Base-by-base conservation (phyloP, 2,888 invertebrate genomes). In the Poecilus cupreus region DNA sequence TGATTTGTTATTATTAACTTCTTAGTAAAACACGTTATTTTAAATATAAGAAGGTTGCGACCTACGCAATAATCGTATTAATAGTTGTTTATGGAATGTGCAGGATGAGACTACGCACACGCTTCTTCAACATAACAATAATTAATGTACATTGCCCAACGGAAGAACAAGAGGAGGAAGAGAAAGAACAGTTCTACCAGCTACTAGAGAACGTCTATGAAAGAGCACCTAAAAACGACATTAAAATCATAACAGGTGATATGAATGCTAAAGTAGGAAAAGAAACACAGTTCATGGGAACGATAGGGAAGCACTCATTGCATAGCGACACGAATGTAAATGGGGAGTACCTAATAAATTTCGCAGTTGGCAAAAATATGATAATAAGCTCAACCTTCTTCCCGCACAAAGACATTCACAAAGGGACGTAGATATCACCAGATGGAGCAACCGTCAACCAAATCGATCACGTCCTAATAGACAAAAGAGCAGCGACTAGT, bases 261-360 rank as follows among this genome's bases (percentile, higher is more conserved):
- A 11, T 22, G 3, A 60, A 60, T 75, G 82, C 78, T 8, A 82
- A 82, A 54, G 51, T 80, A 49, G 51, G 82, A 80, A 24, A 82
- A 8, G 83, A 82, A 32, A 26, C 26, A 26, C 26, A 26, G 5
- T 26, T 26, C 26, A 2, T 26, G 5, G 26, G 26, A 26, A 26
- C 26, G 26, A 26, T 26, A 26, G 26, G 26, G 2, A 26, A 5
- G 26, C 26, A 26, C 5, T 26, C 26, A 26, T 5, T 26, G 5
- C 26, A 26, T 26, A 26, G 26, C 26, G 26, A 26, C 3, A 26
- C 26, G 5, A 26, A 26, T 5, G 26, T 3, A 26, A 26, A 26
- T 5, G 26, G 26, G 5, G 26, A 26, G n/a, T n/a, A n/a, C n/a
- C n/a, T 18, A 51, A 51, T 51, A 18, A 51, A 16, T 18, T 51